Percentiles rank a stretch among this genome's conserved stretches.
Evolutionary conservation across 2,888 invertebrate species (phyloP).

Genomic region (Cantharis flavilabris): DNA sequence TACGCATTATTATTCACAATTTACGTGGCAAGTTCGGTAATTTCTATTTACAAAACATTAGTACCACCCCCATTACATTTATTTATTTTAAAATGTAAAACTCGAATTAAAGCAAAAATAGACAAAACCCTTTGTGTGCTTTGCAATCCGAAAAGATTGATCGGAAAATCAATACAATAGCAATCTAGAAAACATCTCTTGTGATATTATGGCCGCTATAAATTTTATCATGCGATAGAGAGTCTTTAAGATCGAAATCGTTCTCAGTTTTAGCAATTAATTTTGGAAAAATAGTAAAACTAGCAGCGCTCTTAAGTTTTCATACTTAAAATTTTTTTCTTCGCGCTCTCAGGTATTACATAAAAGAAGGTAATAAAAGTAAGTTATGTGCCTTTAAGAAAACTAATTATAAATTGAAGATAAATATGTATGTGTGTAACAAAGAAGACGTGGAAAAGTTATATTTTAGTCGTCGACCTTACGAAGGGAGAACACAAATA

Average conservation of each 20-base stretch:
- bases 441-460: constrained; percentile 17
- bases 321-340: neutral
- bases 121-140: neutral
- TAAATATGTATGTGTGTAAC: constrained; percentile 1
- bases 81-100: neutral
- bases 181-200: neutral
- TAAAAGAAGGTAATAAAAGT: neutral
- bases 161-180: neutral
- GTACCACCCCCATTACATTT: neutral
- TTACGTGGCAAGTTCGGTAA: constrained; percentile 13
- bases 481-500: constrained; percentile 34
- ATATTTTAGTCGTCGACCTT: constrained; percentile 27
- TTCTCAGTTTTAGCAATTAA: neutral
- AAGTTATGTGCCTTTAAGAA: neutral
- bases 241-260: neutral
- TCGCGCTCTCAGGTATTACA: neutral
- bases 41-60: neutral
- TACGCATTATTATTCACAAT: constrained; percentile 28
- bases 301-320: neutral
- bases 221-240: neutral
- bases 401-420: constrained; percentile 4
- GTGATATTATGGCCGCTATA: neutral
- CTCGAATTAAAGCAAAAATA: neutral
- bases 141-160: neutral
- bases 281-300: neutral